Conservation (phyloP, 2,888 invertebrate genomes). For the Parasteatoda lunata region DNA sequence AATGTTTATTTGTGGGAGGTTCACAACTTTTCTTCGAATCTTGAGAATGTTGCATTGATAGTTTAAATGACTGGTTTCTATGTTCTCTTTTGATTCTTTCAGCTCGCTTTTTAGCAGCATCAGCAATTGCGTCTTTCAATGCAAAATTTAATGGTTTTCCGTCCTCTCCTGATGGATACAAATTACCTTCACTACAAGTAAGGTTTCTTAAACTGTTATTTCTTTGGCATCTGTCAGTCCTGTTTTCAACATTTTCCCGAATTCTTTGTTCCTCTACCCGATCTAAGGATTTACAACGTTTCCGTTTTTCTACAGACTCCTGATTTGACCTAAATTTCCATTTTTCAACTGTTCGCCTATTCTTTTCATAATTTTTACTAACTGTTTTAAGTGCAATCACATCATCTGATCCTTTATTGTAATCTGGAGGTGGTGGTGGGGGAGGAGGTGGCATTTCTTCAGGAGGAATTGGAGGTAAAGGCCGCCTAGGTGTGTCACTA, state of each 20-base stretch:
- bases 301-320: slow-evolving; percentile 19
- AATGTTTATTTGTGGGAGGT: background rate
- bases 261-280: slow-evolving; percentile 38
- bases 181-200: background rate
- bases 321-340: slow-evolving; percentile 46
- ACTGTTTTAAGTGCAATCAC: background rate
- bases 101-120: slow-evolving; percentile 40
- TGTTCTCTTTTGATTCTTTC: slow-evolving; percentile 41
- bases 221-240: slow-evolving; percentile 31
- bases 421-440: slow-evolving; percentile 61
- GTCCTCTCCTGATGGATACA: background rate
- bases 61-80: slow-evolving; percentile 44
- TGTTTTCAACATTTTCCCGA: slow-evolving; percentile 9
- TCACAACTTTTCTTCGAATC: slow-evolving; percentile 12
- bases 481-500: slow-evolving; percentile 42
- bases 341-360: slow-evolving; percentile 50
- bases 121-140: slow-evolving; percentile 54
- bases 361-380: slow-evolving; percentile 55
- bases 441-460: slow-evolving; percentile 64
- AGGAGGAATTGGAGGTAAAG: slow-evolving; percentile 57
- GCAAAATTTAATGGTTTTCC: slow-evolving; percentile 4
- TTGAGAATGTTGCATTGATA: slow-evolving; percentile 38
- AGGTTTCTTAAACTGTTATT: slow-evolving; percentile 46
- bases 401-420: slow-evolving; percentile 21
- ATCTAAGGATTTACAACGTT: slow-evolving; percentile 57